Percentiles rank a stretch among this genome's conserved stretches.
Evolutionary conservation across 1,140 invertebrate species (phyloP).

Genomic region (Monochamus saltuarius): DNA sequence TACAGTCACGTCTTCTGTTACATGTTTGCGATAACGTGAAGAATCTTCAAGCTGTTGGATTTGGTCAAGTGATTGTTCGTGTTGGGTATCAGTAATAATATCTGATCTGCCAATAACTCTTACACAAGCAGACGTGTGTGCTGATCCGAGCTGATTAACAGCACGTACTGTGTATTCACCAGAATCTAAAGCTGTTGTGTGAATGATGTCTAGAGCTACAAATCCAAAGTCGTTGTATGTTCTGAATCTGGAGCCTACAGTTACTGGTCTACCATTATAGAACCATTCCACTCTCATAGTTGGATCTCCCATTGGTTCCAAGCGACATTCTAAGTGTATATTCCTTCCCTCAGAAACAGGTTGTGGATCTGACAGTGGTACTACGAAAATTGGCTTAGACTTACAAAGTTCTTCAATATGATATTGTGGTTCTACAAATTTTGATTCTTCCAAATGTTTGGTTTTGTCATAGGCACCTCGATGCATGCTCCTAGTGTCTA

Average conservation of each 20-base stretch:
- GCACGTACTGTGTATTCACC: slow-evolving; percentile 91
- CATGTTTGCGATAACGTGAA: slow-evolving; percentile 69
- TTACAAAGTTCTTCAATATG: slow-evolving; percentile 91
- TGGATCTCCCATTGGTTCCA: slow-evolving; percentile 94
- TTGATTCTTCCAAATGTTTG: slow-evolving; percentile 79
- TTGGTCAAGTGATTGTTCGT: slow-evolving; percentile 92
- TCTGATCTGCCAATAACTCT: slow-evolving; percentile 80
- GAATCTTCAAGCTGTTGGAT: slow-evolving; percentile 92
- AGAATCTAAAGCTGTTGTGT: slow-evolving; percentile 83
- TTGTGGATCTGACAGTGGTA: slow-evolving; percentile 77
- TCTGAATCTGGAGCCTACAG: slow-evolving; percentile 85
- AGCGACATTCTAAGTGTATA: slow-evolving; percentile 84
- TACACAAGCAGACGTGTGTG: slow-evolving; percentile 87
- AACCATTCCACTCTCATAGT: slow-evolving; percentile 96
- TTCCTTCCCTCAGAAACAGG: slow-evolving; percentile 88
- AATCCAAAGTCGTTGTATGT: slow-evolving; percentile 96
- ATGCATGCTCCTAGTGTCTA: slow-evolving; percentile 88
- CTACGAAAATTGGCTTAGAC: slow-evolving; percentile 87
- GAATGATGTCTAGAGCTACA: slow-evolving; percentile 87
- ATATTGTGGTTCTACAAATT: slow-evolving; percentile 84
- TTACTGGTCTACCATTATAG: slow-evolving; percentile 85
- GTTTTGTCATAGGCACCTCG: slow-evolving; percentile 83
- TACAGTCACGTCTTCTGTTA: slow-evolving; percentile 75
- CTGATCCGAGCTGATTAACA: slow-evolving; percentile 89
- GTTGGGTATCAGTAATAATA: slow-evolving; percentile 90